Percentiles rank a stretch among this genome's conserved stretches.
Evolutionary conservation across 2,113 vertebrate species (phyloP).

Genomic region (Xerus inauris): DNA sequence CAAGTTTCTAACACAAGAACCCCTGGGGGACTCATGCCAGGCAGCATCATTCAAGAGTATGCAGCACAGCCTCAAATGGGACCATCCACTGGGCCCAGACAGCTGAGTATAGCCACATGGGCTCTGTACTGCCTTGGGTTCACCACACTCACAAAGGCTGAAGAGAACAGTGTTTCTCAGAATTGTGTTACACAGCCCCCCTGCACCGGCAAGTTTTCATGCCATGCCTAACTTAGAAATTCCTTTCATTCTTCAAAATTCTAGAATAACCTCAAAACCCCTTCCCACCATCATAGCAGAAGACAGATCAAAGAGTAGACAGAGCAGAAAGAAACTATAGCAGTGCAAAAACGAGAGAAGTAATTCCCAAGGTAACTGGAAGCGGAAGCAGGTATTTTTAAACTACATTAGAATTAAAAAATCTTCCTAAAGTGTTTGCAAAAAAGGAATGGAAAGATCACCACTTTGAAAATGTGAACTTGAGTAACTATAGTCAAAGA

Average conservation of each 20-base stretch:
- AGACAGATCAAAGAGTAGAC: conserved; percentile 58
- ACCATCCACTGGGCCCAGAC: not conserved
- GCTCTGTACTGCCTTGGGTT: fast-evolving
- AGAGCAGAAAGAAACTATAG: conserved; percentile 11
- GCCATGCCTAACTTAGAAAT: conserved; percentile 12
- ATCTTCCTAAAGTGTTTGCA: not conserved
- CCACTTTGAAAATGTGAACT: not conserved
- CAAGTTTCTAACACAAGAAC: not conserved
- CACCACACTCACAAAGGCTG: not conserved
- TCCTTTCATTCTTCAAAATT: conserved; percentile 39
- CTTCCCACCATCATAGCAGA: not conserved
- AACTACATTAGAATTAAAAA: conserved; percentile 39
- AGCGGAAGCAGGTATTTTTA: not conserved
- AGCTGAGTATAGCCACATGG: fast-evolving
- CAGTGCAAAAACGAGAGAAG: conserved; percentile 40
- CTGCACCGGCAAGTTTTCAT: not conserved
- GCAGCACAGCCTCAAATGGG: not conserved
- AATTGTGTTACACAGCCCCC: not conserved
- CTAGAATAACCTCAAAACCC: conserved; percentile 56
- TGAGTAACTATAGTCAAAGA: not conserved
- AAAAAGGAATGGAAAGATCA: conserved; percentile 31
- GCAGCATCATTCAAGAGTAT: not conserved
- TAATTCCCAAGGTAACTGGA: conserved; percentile 11
- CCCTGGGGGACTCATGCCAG: not conserved
- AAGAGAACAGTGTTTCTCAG: not conserved